Percentiles rank a stretch among this genome's conserved stretches.
Evolutionary conservation across 1,140 invertebrate genomes (phyloP).

Genomic region (Caerostris extrusa): DNA sequence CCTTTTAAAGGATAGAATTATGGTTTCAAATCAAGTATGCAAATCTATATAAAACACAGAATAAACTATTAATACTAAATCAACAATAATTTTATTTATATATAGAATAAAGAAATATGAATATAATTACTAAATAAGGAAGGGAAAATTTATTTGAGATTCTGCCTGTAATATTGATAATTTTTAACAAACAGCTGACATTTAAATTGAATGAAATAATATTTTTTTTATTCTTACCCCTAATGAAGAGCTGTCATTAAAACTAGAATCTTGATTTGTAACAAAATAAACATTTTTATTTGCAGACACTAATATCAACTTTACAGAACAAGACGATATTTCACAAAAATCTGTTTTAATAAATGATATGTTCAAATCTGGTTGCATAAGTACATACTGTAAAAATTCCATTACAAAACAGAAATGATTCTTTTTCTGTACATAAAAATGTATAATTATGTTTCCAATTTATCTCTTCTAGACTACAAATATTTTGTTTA

Average conservation of each 20-base stretch:
- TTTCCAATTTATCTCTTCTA: slow-evolving; percentile 4
- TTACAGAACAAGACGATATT: background rate
- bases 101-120: no score
- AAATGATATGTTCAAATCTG: background rate
- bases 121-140: no score
- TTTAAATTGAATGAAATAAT: background rate
- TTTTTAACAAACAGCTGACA: no score
- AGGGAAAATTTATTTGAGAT: no score
- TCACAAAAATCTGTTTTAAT: background rate
- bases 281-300: slow-evolving; percentile 39
- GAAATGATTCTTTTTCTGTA: background rate
- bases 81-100: no score
- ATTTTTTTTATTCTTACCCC: background rate
- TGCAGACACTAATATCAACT: background rate
- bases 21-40: no score
- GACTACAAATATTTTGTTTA: background rate
- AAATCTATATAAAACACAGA: no score
- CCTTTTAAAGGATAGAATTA: no score
- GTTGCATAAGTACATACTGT: background rate
- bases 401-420: slow-evolving; percentile 23
- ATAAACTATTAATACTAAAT: no score
- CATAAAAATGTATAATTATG: background rate
- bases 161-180: no score
- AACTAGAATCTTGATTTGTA: background rate
- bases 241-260: background rate